phyloP scores from a whole-genome alignment of 2,113 vertebrate genomes.

The Heteronetta atricapilla region DNA sequence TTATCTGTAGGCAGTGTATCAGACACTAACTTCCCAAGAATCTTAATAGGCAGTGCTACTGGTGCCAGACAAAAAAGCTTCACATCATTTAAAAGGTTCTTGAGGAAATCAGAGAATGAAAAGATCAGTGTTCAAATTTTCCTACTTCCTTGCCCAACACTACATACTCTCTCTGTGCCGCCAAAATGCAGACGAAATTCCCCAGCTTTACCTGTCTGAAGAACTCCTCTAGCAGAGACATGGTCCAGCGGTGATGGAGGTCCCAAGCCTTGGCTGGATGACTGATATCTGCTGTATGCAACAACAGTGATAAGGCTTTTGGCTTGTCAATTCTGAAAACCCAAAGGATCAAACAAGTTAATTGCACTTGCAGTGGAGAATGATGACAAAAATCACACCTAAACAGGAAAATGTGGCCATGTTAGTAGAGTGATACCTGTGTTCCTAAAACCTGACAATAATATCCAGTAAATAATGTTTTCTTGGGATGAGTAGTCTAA shows the following conservation, averaged over 20 bases:
- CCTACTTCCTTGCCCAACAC: neutral
- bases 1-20: neutral
- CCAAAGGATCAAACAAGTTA: constrained; percentile 40
- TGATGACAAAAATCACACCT: neutral
- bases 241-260: constrained; percentile 96
- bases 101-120: neutral
- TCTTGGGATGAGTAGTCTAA: neutral
- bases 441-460: neutral
- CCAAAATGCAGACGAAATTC: neutral
- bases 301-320: constrained; percentile 93
- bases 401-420: neutral
- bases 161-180: neutral
- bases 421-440: neutral
- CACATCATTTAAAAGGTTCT: neutral
- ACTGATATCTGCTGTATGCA: constrained; percentile 98
- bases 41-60: neutral
- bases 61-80: neutral
- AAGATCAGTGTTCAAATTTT: neutral
- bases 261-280: constrained; percentile 96
- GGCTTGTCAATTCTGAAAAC: constrained; percentile 92
- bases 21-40: neutral
- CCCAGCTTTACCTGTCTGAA: constrained; percentile 88
- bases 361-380: neutral
- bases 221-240: constrained; percentile 95
- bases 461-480: neutral